These are phyloP conservation scores for Orientallactaga bullata DNA, from an alignment of 2,113 vertebrate genomes.

Conservation along the genomic window DNA sequence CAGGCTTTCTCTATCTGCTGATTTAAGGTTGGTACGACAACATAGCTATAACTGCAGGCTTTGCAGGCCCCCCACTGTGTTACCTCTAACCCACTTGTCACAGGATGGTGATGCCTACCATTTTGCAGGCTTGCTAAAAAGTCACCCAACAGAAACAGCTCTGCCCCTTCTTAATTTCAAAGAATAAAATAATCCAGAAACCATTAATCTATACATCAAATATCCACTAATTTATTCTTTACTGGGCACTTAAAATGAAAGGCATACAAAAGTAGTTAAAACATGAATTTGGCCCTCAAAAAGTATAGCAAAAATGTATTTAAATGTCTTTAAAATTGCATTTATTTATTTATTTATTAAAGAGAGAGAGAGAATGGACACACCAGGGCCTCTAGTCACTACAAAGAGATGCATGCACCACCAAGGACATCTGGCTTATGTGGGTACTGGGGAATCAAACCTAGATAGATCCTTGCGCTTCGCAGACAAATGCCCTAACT, in stretches of 20 bases:
- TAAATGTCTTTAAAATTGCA: background rate
- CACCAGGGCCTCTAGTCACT: too few relatives aligned
- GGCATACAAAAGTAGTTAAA: slow-evolving; percentile 41
- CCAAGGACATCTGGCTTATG: too few relatives aligned
- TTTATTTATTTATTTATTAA: too few relatives aligned
- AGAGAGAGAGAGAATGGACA: too few relatives aligned
- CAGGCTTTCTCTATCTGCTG: background rate
- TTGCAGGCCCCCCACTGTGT: background rate
- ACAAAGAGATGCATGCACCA: too few relatives aligned
- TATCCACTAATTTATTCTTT: slow-evolving; percentile 26
- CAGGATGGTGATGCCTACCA: background rate
- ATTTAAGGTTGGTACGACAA: slow-evolving; percentile 10
- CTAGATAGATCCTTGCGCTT: too few relatives aligned
- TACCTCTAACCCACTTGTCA: background rate
- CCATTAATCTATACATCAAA: slow-evolving; percentile 8
- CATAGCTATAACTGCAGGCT: background rate
- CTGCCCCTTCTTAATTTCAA: slow-evolving; percentile 20
- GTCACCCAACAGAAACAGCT: background rate
- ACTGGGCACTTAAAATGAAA: background rate
- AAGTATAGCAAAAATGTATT: background rate
- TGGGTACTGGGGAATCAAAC: too few relatives aligned
- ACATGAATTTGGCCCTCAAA: background rate
- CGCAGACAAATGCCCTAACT: too few relatives aligned
- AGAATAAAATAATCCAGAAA: slow-evolving; percentile 24
- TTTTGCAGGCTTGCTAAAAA: slow-evolving; percentile 6